phyloP scores from a whole-genome alignment of 2,797 vertebrate species.

The Sebastes goodei region DNA sequence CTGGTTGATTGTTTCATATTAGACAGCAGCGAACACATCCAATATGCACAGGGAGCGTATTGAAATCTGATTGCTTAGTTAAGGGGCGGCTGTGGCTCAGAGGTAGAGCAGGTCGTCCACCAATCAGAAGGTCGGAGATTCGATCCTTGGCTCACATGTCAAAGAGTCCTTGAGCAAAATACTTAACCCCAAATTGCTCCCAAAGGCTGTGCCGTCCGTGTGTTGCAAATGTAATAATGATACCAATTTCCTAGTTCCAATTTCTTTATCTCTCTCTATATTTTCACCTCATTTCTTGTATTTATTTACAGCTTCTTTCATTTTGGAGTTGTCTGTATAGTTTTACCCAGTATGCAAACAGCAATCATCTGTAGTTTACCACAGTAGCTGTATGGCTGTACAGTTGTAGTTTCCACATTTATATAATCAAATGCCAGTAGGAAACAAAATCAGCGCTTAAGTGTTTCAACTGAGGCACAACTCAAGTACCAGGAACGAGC shows the following conservation, averaged over 20 bases:
- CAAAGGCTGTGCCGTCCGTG: too few species aligned
- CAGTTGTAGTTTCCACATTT: background rate
- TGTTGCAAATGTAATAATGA: background rate
- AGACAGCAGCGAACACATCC: background rate
- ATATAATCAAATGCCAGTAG: slow-evolving; percentile 1
- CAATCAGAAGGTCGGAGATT: too few species aligned
- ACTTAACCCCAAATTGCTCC: too few species aligned
- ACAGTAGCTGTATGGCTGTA: background rate
- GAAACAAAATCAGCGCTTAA: background rate
- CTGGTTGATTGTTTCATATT: background rate
- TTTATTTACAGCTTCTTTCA: background rate
- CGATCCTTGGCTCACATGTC: too few species aligned
- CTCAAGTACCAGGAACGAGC: background rate
- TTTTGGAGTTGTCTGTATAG: background rate
- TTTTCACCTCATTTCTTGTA: background rate
- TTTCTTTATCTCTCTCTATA: background rate
- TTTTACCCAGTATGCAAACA: background rate
- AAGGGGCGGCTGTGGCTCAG: too few species aligned
- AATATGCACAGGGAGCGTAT: background rate
- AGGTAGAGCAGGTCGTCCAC: too few species aligned
- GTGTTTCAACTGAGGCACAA: background rate
- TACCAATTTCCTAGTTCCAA: background rate
- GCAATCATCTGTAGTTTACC: background rate
- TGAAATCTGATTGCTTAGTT: background rate
- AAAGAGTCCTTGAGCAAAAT: too few species aligned